These are phyloP conservation scores for Urocyon cinereoargenteus DNA, from an alignment of 2,797 vertebrate species.

Conservation along the genomic window DNA sequence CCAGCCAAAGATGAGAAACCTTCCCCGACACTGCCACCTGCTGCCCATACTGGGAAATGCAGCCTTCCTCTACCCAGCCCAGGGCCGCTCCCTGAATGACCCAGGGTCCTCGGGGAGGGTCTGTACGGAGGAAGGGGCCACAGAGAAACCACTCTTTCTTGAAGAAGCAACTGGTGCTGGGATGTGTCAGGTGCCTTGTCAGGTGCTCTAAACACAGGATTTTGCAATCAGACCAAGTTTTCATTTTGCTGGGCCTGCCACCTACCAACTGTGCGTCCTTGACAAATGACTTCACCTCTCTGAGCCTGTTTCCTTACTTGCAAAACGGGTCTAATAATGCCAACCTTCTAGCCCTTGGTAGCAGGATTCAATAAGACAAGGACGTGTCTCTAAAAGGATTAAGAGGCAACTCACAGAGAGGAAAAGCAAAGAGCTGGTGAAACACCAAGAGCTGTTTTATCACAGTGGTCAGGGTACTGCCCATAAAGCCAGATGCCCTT, in stretches of 20 bases:
- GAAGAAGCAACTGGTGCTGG: background rate
- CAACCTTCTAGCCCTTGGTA: background rate
- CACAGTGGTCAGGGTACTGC: background rate
- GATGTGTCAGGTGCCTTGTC: background rate
- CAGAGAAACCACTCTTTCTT: background rate
- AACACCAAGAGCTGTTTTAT: background rate
- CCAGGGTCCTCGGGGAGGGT: rapidly evolving
- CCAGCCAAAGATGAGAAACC: background rate
- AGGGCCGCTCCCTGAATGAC: background rate
- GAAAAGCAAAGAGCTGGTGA: background rate
- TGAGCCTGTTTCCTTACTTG: background rate
- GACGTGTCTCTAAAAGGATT: background rate
- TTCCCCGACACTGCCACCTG: constrained; percentile 79
- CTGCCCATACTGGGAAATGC: constrained; percentile 51
- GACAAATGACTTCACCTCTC: background rate
- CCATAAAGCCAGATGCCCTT: background rate
- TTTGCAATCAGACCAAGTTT: background rate
- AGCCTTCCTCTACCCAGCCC: background rate
- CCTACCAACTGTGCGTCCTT: background rate
- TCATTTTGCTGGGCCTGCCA: background rate
- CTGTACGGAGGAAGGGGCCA: background rate
- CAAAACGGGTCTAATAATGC: background rate
- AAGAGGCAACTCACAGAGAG: background rate
- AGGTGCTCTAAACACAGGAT: background rate
- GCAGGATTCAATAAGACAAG: background rate